Evolutionary conservation across 2,888 invertebrate species (phyloP).

Genomic region (Leptinotarsa haldemani): DNA sequence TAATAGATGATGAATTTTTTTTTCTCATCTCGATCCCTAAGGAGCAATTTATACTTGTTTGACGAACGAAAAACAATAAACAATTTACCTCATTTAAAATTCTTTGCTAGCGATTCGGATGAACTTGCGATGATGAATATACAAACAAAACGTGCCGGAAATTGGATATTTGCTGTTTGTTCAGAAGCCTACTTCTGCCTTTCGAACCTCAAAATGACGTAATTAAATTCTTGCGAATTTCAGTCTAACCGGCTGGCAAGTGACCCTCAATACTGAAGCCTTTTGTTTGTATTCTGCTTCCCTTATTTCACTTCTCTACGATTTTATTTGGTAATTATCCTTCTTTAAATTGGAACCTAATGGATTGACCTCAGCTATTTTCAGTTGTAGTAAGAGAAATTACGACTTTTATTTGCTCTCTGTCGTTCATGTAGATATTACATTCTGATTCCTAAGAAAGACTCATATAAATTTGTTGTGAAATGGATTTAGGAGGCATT

Average conservation of each 20-base stretch:
- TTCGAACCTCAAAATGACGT: constrained; percentile 55
- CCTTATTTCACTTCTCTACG: constrained; percentile 15
- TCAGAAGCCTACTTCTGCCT: constrained; percentile 53
- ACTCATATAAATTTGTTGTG: no score
- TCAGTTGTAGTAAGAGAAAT: no score
- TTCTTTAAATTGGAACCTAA: no score
- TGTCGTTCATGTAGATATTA: no score
- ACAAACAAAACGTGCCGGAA: constrained; percentile 59
- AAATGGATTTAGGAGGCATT: no score
- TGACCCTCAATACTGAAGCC: constrained; percentile 45
- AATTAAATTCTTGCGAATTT: constrained; percentile 57
- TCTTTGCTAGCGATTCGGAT: constrained; percentile 49
- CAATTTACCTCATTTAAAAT: constrained; percentile 50
- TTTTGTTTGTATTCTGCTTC: constrained; percentile 37
- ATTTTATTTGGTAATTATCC: not conserved
- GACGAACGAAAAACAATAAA: constrained; percentile 41
- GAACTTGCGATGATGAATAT: constrained; percentile 56
- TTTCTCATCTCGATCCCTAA: not conserved
- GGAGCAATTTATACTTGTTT: not conserved
- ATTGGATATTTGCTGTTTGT: constrained; percentile 59
- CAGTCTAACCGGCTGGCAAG: constrained; percentile 50
- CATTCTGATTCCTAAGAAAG: no score
- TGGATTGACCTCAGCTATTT: no score
- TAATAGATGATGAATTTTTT: no score
- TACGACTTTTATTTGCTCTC: no score